Percentiles rank a stretch among this genome's conserved stretches.
These are phyloP conservation scores for Rallus limicola DNA, from an alignment of 2,113 vertebrate species.

Conservation along the genomic window DNA sequence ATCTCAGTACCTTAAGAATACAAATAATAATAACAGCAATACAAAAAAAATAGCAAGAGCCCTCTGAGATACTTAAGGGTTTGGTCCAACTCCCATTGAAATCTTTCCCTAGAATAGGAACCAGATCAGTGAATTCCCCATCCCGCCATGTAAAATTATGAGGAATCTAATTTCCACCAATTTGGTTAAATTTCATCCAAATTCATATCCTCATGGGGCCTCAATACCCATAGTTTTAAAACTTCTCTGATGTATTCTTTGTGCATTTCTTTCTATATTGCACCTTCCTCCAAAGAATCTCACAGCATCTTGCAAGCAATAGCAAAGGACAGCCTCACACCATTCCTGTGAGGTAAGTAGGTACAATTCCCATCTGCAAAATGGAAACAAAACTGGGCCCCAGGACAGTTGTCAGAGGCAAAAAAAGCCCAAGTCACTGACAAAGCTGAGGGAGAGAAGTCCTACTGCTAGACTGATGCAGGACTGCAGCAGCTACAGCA, in stretches of 20 bases:
- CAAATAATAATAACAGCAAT: constrained; percentile 46
- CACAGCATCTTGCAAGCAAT: constrained; percentile 5
- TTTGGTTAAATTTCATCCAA: neutral
- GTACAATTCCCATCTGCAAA: neutral
- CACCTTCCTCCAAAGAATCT: constrained; percentile 36
- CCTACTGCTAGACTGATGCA: neutral
- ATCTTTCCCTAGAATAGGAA: neutral
- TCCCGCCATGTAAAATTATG: neutral
- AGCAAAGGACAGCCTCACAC: neutral
- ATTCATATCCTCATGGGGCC: neutral
- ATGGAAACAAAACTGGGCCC: neutral
- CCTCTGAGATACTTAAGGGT: constrained; percentile 26
- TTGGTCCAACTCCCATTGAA: constrained; percentile 42
- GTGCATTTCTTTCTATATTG: constrained; percentile 4
- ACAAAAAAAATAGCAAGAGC: constrained; percentile 35
- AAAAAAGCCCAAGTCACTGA: neutral
- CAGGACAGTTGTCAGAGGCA: neutral
- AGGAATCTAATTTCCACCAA: neutral
- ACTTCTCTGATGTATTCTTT: neutral
- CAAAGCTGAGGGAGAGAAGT: neutral
- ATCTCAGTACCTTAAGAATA: constrained; percentile 48
- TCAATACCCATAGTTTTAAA: neutral
- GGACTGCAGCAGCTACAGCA: neutral
- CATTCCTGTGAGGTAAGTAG: neutral
- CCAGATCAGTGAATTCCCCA: neutral